phyloP scores from a whole-genome alignment of 2,797 vertebrate species.

The Danio choprae region DNA sequence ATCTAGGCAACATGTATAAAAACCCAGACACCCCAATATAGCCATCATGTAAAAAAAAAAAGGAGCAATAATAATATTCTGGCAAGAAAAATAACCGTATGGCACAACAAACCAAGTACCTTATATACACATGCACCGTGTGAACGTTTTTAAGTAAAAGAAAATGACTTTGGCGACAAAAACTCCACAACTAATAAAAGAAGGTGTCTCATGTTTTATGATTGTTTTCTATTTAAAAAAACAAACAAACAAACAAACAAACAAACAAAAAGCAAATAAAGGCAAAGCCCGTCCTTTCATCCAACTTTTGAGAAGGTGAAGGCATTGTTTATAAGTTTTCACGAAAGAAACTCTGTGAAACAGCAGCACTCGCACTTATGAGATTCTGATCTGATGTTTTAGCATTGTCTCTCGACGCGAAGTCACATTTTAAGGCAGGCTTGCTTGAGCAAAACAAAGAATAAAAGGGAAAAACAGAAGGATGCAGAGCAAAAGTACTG shows the following conservation, averaged over 20 bases:
- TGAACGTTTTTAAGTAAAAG: conserved; percentile 43
- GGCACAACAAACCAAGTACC: conserved; percentile 73
- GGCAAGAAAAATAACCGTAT: conserved; percentile 52
- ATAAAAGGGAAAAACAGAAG: background rate
- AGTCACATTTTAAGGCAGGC: conserved; percentile 36
- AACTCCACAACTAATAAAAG: conserved; percentile 55
- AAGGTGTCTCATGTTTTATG: conserved; percentile 65
- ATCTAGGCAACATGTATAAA: conserved; percentile 48
- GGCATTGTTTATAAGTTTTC: background rate
- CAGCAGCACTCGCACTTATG: background rate
- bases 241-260: conserved; percentile 21
- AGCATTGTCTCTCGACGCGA: conserved; percentile 21
- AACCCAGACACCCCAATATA: conserved; percentile 58
- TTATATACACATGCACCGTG: conserved; percentile 76
- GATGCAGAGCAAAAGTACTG: background rate
- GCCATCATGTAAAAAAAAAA: conserved; percentile 52
- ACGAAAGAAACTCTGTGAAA: background rate
- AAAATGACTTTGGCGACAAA: conserved; percentile 58
- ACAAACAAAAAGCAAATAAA: conserved; percentile 9
- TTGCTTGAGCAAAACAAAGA: conserved; percentile 2
- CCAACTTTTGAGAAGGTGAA: conserved; percentile 21
- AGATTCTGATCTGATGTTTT: background rate
- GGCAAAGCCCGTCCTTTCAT: conserved; percentile 37
- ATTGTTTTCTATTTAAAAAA: conserved; percentile 37
- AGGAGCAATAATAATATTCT: conserved; percentile 29